A percentile compares a stretch with the other conserved stretches of the same genome.
Conservation (phyloP, 1,140 invertebrate species). For the Sycobia sp. region DNA sequence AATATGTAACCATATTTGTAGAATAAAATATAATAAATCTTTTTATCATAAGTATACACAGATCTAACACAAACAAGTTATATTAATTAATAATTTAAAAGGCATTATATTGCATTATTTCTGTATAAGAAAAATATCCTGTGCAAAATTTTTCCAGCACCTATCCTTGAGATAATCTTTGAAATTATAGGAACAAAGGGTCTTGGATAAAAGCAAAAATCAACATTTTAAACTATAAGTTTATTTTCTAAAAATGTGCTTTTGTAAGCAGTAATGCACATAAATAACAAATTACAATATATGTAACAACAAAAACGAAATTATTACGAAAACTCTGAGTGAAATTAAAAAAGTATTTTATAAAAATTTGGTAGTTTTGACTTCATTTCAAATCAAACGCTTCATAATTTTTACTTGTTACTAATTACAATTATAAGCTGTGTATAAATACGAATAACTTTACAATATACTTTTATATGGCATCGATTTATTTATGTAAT, state of each 20-base stretch:
- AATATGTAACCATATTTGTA: too few relatives aligned
- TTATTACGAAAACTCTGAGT: slow-evolving; percentile 13
- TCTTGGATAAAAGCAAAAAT: too few relatives aligned
- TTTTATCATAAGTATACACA: too few relatives aligned
- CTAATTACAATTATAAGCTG: slow-evolving; percentile 9
- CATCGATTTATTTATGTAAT: slow-evolving; percentile 6
- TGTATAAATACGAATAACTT: slow-evolving; percentile 18
- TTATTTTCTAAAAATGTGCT: slow-evolving; percentile 21
- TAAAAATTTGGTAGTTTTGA: background rate
- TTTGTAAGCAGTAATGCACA: slow-evolving; percentile 28
- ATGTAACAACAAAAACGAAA: slow-evolving; percentile 31
- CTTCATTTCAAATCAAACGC: background rate
- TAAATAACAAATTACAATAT: slow-evolving; percentile 33
- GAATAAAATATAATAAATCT: too few relatives aligned
- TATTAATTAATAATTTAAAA: too few relatives aligned
- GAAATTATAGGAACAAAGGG: too few relatives aligned
- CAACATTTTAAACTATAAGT: slow-evolving; percentile 24
- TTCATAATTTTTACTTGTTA: slow-evolving; percentile 20
- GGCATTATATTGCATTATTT: too few relatives aligned
- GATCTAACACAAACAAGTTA: too few relatives aligned
- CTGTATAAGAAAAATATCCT: too few relatives aligned
- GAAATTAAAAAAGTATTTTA: slow-evolving; percentile 1
- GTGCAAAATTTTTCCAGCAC: too few relatives aligned
- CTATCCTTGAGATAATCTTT: too few relatives aligned
- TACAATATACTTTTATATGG: slow-evolving; percentile 29